A percentile compares a stretch with the other conserved stretches of the same genome.
These are phyloP conservation scores for Epiblema foenella DNA, from an alignment of 2,888 invertebrate genomes.

Conservation along the genomic window DNA sequence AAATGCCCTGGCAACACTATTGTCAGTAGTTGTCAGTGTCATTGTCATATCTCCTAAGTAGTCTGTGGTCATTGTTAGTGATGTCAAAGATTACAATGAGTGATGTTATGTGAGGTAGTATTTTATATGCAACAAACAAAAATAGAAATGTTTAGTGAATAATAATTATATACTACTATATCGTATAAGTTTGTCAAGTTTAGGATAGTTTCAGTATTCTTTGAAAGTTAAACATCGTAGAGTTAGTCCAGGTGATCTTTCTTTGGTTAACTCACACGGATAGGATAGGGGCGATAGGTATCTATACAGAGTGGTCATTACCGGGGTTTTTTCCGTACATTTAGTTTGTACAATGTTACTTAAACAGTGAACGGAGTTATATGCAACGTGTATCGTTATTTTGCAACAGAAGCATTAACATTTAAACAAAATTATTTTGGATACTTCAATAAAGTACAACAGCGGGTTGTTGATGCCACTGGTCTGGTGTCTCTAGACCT, in stretches of 20 bases:
- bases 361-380: no score
- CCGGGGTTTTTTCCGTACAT: neutral
- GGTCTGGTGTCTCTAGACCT: neutral
- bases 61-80: neutral
- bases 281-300: neutral
- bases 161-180: neutral
- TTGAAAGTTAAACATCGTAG: neutral
- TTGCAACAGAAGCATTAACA: conserved; percentile 11
- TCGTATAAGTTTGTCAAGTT: neutral
- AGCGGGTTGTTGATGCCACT: conserved; percentile 1
- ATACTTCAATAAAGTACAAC: conserved; percentile 6
- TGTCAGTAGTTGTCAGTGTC: no score
- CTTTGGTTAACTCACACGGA: neutral
- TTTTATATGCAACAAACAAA: no score
- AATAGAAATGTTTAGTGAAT: neutral
- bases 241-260: neutral
- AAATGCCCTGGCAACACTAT: no score
- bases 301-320: neutral
- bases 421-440: neutral
- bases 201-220: neutral
- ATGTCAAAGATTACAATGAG: no score
- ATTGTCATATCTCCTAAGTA: no score
- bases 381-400: conserved; percentile 4
- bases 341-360: neutral
- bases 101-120: no score